Base-by-base conservation (phyloP, 2,113 vertebrate species). In the Taxidea taxus region DNA sequence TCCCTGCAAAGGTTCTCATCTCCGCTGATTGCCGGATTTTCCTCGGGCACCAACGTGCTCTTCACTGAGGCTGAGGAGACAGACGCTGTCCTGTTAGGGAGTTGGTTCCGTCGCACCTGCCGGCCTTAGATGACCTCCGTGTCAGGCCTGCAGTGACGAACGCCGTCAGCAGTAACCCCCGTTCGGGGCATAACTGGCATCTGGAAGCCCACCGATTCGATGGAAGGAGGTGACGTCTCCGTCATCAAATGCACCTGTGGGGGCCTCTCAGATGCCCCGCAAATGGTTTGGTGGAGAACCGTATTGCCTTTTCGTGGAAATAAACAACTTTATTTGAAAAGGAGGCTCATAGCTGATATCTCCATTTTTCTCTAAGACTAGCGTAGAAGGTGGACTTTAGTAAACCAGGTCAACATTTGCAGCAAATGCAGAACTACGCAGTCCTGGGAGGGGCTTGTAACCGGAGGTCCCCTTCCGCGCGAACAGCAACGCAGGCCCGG, bases 121-220 rank as follows among this genome's bases (percentile, higher is more conserved):
- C 75, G 10, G 34, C 90, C 68, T 8, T 89, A 97, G 20, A 84
- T 29, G 62, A 80, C 72, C 95, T 93, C 91, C 56, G 39, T 89
- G 31, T 13, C 58, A 56, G 54, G 6, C 54, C 54, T 56, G 20
- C 54, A 56, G 20, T 21, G 54, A 21, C 14, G 3, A 54, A 54
- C 51, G 5, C 51, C 15, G 15, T 54, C 51, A 54, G 51, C 51
- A 54, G 15, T 15, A 21, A 6, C 20, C 20, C 54, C 6, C 6
- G 7, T 56, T 56, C 20, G 2, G 54, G 54, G 54, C 54, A 21
- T 21, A 56, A 20, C 20, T 21, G 54, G 20, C 54, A 56, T 56
- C 6, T 1, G 20, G 42, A 87, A 56, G 20, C 74, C 18, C 18
- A 49, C n/a, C 3, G 64, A 92, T 29, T 75, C 56, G 21, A 37